Evolutionary conservation across 2,113 vertebrate species (phyloP).

Genomic region (Eulemur rufifrons): DNA sequence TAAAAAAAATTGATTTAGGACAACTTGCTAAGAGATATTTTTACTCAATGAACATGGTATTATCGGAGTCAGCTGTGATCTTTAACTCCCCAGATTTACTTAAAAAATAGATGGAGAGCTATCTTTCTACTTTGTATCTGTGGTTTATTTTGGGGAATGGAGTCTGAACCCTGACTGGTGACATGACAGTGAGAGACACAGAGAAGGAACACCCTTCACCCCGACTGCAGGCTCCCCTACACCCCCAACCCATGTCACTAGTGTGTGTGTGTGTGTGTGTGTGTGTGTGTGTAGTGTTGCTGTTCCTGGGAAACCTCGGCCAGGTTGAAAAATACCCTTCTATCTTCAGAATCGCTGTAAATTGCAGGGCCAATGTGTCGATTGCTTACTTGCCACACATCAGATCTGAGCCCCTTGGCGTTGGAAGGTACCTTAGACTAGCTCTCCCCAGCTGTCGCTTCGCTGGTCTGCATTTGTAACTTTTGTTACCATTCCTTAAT

Average conservation of each 20-base stretch:
- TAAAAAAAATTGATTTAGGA: slow-evolving; percentile 61
- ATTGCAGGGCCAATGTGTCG: not conserved
- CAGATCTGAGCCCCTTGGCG: not conserved
- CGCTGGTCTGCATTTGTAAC: not conserved
- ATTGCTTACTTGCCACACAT: not conserved
- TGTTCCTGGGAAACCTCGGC: not conserved
- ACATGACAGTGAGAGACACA: too few species aligned
- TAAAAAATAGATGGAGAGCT: slow-evolving; percentile 34
- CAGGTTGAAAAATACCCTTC: not conserved
- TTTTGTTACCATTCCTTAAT: not conserved
- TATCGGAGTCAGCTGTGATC: slow-evolving; percentile 39
- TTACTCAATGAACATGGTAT: slow-evolving; percentile 24
- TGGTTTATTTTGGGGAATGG: not conserved
- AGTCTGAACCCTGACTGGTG: not conserved
- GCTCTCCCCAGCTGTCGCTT: not conserved
- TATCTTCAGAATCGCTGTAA: not conserved
- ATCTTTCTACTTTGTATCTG: slow-evolving; percentile 4
- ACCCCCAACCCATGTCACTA: not conserved
- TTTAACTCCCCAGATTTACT: slow-evolving; percentile 54
- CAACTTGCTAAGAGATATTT: slow-evolving; percentile 59
- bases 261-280: not conserved
- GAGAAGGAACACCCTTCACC: not conserved
- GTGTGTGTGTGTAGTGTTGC: not conserved
- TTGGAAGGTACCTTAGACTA: not conserved
- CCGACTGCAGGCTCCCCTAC: not conserved